Evolutionary conservation across 64 coral and sea anemone genomes (phyloP).

Genomic region (Montipora sp.): DNA sequence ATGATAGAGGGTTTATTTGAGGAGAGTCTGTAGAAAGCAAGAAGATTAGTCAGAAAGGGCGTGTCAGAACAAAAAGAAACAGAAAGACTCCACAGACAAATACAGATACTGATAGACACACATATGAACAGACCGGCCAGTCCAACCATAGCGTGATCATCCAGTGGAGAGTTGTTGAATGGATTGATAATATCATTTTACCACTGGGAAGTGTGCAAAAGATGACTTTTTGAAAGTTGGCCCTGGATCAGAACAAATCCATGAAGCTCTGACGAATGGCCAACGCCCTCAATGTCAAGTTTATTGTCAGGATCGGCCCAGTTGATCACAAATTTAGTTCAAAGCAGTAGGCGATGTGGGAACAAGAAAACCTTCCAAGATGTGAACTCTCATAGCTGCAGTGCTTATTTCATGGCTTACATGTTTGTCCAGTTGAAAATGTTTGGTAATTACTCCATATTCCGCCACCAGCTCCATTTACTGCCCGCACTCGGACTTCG

Average conservation of each 20-base stretch:
- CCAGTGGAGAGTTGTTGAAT: no score
- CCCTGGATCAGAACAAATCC: no score
- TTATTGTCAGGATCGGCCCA: no score
- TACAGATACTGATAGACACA: not conserved
- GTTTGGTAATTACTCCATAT: slow-evolving; percentile 6
- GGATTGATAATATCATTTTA: not conserved
- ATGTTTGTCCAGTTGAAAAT: slow-evolving; percentile 39
- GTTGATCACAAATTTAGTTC: no score
- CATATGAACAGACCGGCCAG: not conserved
- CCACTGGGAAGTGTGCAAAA: not conserved
- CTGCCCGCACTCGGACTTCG: slow-evolving; percentile 21
- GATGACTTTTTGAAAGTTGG: not conserved
- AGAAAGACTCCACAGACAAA: not conserved
- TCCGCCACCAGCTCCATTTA: slow-evolving; percentile 32
- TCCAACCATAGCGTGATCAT: no score
- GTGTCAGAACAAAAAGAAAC: not conserved
- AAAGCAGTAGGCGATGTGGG: no score
- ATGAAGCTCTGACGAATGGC: no score
- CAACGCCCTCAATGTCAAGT: no score
- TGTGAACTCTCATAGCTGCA: no score
- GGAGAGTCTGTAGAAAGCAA: slow-evolving; percentile 11
- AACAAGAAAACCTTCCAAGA: no score
- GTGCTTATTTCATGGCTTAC: not conserved
- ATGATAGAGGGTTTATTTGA: not conserved
- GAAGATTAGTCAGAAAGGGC: not conserved